These are phyloP conservation scores for Gasterosteus aculeatus DNA, from an alignment of 2,113 vertebrate genomes.

Conservation along the genomic window DNA sequence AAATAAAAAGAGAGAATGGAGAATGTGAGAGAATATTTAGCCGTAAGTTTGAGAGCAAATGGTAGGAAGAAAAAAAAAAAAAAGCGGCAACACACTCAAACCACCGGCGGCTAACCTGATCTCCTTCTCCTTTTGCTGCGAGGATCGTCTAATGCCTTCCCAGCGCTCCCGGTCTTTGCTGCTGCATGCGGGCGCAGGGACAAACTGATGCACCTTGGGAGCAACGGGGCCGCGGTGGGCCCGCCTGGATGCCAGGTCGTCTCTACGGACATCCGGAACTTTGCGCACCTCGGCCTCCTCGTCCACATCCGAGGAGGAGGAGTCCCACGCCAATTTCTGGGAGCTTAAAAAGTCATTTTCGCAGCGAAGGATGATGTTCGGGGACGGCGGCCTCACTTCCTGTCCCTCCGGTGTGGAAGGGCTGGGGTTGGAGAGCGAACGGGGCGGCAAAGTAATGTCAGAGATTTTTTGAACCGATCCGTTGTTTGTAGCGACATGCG, in stretches of 20 bases:
- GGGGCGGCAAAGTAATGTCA: slow-evolving; percentile 32
- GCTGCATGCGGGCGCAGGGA: slow-evolving; percentile 83
- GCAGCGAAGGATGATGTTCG: slow-evolving; percentile 87
- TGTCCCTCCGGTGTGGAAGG: slow-evolving; percentile 75
- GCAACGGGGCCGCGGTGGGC: slow-evolving; percentile 81
- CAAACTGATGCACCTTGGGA: slow-evolving; percentile 81
- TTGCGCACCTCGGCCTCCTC: slow-evolving; percentile 71
- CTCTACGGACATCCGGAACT: slow-evolving; percentile 90
- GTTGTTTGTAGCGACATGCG: slow-evolving; percentile 13
- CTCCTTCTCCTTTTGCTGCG: slow-evolving; percentile 80
- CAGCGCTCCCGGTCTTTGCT: slow-evolving; percentile 82
- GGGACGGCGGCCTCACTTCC: slow-evolving; percentile 63
- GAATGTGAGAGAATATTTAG: slow-evolving; percentile 21
- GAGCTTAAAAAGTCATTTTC: slow-evolving; percentile 87
- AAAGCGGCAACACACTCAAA: neutral
- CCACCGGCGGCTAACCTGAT: slow-evolving; percentile 60
- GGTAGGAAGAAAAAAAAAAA: neutral
- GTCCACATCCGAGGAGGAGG: slow-evolving; percentile 77
- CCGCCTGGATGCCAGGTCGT: slow-evolving; percentile 92
- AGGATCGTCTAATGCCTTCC: slow-evolving; percentile 81
- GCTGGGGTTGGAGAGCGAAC: slow-evolving; percentile 57
- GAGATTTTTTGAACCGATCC: neutral
- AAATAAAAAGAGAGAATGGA: slow-evolving; percentile 3
- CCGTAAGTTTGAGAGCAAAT: slow-evolving; percentile 33
- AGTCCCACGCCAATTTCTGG: slow-evolving; percentile 82